Evolutionary conservation across 2,888 invertebrate species (phyloP).

Genomic region (Phragmatobia fuliginosa): DNA sequence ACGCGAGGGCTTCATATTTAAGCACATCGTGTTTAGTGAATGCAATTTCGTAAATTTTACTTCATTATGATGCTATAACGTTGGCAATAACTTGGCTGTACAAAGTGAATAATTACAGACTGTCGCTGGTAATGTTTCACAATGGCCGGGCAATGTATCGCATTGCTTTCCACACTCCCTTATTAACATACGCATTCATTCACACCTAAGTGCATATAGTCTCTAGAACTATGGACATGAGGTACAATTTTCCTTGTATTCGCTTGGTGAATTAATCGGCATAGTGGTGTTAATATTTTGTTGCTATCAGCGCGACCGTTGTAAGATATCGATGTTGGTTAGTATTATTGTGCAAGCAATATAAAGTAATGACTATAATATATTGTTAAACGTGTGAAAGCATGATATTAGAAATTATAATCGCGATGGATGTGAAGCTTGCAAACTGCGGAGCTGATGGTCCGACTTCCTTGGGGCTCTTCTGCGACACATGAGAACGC

Average conservation of each 20-base stretch:
- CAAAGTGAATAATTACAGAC: background rate
- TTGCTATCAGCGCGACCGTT: background rate
- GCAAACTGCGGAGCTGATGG: no score
- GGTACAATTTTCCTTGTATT: background rate
- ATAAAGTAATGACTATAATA: background rate
- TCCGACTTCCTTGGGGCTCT: no score
- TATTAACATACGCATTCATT: background rate
- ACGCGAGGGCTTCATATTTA: background rate
- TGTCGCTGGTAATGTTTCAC: constrained; percentile 5
- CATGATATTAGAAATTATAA: background rate
- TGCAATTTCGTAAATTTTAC: constrained; percentile 3
- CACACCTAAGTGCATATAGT: background rate
- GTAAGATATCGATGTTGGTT: background rate
- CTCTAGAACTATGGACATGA: background rate
- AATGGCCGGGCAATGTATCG: background rate
- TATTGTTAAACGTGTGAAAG: background rate
- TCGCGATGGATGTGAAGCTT: background rate
- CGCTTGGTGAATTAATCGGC: background rate
- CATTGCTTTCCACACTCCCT: background rate
- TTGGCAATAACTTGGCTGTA: background rate
- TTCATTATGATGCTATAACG: background rate
- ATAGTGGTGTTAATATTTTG: background rate
- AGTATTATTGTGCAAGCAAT: background rate
- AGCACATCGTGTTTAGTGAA: background rate
- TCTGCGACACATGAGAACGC: background rate